Evolutionary conservation across 2,888 invertebrate species (phyloP).

Genomic region (Caenorhabditis sinica): DNA sequence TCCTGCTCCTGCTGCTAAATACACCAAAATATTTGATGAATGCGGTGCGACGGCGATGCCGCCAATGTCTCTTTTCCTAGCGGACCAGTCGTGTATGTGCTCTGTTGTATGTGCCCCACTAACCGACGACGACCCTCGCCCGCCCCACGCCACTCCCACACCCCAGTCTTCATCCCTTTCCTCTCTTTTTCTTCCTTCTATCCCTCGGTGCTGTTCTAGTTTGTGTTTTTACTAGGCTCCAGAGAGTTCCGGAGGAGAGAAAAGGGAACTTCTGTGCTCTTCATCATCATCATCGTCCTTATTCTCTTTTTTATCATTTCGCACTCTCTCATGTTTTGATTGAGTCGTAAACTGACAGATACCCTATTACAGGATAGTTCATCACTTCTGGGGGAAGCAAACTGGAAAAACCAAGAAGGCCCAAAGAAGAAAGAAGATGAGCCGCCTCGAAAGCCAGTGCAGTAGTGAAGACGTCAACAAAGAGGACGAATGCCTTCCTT

Average conservation of each 20-base stretch:
- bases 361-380: constrained; percentile 56
- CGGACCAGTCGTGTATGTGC: constrained; percentile 63
- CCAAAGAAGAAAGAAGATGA: constrained; percentile 43
- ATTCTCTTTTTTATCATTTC: constrained; percentile 49
- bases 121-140: constrained; percentile 58
- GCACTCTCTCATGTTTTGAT: constrained; percentile 10
- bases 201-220: constrained; percentile 64
- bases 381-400: constrained; percentile 53
- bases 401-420: constrained; percentile 38
- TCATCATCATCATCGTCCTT: constrained; percentile 24
- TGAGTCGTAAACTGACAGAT: background rate
- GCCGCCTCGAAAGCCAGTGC: constrained; percentile 51
- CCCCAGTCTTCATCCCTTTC: constrained; percentile 61
- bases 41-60: constrained; percentile 57
- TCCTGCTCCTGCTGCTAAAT: constrained; percentile 57
- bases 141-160: constrained; percentile 64
- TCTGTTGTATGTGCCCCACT: constrained; percentile 64
- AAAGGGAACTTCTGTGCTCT: constrained; percentile 51
- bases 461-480: constrained; percentile 54
- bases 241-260: constrained; percentile 40
- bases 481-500: constrained; percentile 60
- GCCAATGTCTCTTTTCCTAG: constrained; percentile 64
- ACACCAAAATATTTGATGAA: constrained; percentile 64
- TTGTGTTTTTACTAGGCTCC: constrained; percentile 66
- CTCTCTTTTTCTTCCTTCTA: constrained; percentile 51